phyloP scores from a whole-genome alignment of 2,113 vertebrate species.

The Addax nasomaculatus region DNA sequence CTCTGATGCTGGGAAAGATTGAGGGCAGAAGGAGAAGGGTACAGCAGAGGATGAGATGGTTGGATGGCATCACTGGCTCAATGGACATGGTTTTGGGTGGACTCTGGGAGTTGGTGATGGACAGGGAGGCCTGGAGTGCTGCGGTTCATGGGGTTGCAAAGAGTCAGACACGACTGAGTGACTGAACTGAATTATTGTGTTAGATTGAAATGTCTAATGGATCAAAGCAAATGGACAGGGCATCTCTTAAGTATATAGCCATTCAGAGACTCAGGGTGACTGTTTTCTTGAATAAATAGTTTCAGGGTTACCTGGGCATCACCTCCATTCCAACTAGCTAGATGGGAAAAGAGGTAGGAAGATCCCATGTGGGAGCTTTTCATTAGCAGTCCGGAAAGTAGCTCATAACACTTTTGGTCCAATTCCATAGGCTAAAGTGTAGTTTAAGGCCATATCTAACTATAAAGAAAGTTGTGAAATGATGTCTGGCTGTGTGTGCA shows the following conservation, averaged over 20 bases:
- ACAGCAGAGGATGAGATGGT: neutral
- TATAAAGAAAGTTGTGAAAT: neutral
- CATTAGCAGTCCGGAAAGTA: neutral
- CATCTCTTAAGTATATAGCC: neutral
- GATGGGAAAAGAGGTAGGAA: neutral
- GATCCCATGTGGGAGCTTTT: neutral
- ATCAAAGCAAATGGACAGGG: neutral
- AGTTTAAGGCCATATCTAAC: neutral
- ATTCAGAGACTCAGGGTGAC: neutral
- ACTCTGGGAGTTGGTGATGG: neutral
- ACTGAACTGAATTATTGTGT: neutral
- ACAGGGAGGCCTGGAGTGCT: neutral
- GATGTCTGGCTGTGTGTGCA: neutral
- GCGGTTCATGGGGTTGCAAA: neutral
- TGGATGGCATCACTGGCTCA: neutral
- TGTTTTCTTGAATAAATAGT: neutral
- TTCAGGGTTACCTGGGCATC: neutral
- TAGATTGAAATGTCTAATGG: neutral
- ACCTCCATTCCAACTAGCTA: neutral
- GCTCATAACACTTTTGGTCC: neutral
- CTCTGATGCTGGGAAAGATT: neutral
- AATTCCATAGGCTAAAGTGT: neutral
- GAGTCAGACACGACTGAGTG: neutral
- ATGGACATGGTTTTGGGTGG: neutral
- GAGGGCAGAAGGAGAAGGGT: neutral